phyloP scores from a whole-genome alignment of 2,888 invertebrate species.

The Philopedon plagiatum region DNA sequence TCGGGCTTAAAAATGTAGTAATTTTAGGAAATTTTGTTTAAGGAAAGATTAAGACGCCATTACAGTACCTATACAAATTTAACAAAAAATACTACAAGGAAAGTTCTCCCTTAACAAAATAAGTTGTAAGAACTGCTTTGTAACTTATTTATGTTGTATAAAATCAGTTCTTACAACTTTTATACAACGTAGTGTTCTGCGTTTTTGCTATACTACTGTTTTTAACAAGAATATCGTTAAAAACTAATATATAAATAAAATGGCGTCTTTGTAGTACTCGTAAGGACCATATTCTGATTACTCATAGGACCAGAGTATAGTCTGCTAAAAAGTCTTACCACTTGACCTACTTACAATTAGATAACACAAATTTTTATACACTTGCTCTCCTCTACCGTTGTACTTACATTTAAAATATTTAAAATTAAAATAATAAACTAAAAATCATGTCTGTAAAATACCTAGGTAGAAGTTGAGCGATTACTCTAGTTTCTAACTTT shows the following conservation, averaged over 20 bases:
- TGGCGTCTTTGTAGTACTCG: constrained; percentile 12
- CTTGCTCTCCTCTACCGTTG: constrained; percentile 7
- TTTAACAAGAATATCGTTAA: not conserved
- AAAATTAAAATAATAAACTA: not conserved
- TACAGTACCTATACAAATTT: too few species aligned
- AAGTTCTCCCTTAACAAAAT: not conserved
- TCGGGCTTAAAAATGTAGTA: constrained; percentile 3
- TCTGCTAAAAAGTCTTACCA: constrained; percentile 19
- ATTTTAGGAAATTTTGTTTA: constrained; percentile 3
- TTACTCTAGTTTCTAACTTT: not conserved
- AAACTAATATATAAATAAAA: not conserved
- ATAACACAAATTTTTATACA: constrained; percentile 37
- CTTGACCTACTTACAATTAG: constrained; percentile 28
- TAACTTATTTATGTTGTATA: too few species aligned
- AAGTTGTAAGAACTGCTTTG: not conserved
- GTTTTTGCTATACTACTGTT: not conserved
- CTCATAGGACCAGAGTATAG: constrained; percentile 30
- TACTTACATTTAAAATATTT: constrained; percentile 10
- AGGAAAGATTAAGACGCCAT: constrained; percentile 3
- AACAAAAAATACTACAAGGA: too few species aligned
- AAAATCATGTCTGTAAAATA: not conserved
- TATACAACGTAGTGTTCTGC: too few species aligned
- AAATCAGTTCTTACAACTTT: too few species aligned
- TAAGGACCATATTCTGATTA: constrained; percentile 37
- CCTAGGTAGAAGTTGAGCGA: too few species aligned